Percentiles rank a stretch among this genome's conserved stretches.
phyloP scores from a whole-genome alignment of 2,797 vertebrate species.

The Danio tinwini region DNA sequence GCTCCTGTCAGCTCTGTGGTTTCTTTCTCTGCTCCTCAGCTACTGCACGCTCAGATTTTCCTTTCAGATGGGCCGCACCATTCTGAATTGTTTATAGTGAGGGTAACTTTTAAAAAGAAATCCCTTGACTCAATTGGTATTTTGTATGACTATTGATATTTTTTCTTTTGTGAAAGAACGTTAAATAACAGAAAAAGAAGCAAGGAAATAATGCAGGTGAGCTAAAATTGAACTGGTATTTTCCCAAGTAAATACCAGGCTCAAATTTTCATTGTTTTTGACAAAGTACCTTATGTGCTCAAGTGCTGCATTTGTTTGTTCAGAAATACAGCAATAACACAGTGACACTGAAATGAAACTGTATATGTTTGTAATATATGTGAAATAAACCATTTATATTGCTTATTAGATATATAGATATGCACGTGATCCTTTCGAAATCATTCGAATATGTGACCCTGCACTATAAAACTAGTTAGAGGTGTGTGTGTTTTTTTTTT shows the following conservation, averaged over 20 bases:
- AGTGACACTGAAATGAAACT: no score
- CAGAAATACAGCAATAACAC: no score
- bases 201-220: neutral
- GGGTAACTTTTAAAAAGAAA: neutral
- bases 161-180: neutral
- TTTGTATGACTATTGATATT: neutral
- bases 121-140: neutral
- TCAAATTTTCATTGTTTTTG: neutral
- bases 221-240: neutral
- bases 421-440: neutral
- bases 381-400: neutral
- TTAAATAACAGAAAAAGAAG: no score
- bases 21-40: constrained; percentile 15
- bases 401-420: neutral
- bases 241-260: neutral
- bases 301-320: neutral
- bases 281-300: neutral
- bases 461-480: no score
- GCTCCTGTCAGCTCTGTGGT: constrained; percentile 35
- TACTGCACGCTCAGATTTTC: constrained; percentile 61
- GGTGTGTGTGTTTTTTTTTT: no score
- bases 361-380: neutral
- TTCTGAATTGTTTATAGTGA: constrained; percentile 2
- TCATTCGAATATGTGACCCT: neutral
- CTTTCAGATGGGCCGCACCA: neutral